These are phyloP conservation scores for Cryptoleucopteryx plumbea DNA, from an alignment of 2,113 vertebrate genomes.

Conservation along the genomic window DNA sequence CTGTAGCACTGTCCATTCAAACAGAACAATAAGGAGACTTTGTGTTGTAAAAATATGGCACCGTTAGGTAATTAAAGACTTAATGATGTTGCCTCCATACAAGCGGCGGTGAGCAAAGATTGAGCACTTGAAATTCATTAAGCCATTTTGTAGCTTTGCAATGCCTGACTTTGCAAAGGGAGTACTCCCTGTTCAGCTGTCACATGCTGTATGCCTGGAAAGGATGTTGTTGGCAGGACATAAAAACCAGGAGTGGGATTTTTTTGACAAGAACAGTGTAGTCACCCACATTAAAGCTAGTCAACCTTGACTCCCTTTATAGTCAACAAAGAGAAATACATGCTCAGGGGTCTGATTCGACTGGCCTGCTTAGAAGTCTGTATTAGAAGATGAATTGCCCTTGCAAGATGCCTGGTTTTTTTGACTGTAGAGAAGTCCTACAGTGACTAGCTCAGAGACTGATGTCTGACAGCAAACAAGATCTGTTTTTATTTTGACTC, in stretches of 20 bases:
- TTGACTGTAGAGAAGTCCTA: not conserved
- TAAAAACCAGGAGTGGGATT: not conserved
- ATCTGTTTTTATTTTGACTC: not conserved
- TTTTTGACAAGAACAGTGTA: not conserved
- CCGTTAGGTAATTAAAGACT: not conserved
- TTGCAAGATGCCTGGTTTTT: not conserved
- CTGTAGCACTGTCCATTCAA: not conserved
- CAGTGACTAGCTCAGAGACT: not conserved
- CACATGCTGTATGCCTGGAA: not conserved
- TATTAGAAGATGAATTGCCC: not conserved
- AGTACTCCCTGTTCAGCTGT: not conserved
- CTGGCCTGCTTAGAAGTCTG: not conserved
- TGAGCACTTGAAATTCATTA: not conserved
- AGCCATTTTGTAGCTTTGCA: not conserved
- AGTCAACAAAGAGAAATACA: not conserved
- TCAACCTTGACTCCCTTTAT: not conserved
- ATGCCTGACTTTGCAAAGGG: not conserved
- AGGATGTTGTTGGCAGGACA: not conserved
- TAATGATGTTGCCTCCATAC: not conserved
- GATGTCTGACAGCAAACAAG: not conserved
- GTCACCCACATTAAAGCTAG: not conserved
- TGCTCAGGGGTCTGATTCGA: fast-evolving
- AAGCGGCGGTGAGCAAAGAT: fast-evolving
- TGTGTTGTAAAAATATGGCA: not conserved
- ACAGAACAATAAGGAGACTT: not conserved